Percentiles rank a stretch among this genome's conserved stretches.
These are phyloP conservation scores for Zeus faber DNA, from an alignment of 2,113 vertebrate species.

Conservation along the genomic window DNA sequence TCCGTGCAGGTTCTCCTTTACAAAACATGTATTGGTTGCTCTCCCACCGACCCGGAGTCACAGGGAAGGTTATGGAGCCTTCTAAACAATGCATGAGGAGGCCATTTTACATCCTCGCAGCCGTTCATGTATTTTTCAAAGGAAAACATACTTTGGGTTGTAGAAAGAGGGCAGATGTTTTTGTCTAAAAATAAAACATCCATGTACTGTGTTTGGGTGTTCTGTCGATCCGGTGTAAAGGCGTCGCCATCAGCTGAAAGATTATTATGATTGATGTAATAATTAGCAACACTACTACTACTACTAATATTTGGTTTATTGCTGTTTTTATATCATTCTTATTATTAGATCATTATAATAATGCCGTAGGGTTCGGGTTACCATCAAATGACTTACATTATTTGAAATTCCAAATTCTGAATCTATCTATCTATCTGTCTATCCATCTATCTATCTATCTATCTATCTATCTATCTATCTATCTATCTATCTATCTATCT, in stretches of 20 bases:
- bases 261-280: too few relatives aligned
- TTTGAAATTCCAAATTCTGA: too few relatives aligned
- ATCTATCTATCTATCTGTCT: neutral
- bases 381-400: too few relatives aligned
- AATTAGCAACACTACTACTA: too few relatives aligned
- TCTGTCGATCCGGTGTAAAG: too few relatives aligned
- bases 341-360: too few relatives aligned
- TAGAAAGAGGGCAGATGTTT: neutral
- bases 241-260: too few relatives aligned
- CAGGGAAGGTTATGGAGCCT: neutral
- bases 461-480: constrained; percentile 2
- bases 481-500: neutral
- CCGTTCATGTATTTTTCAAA: neutral
- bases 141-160: neutral
- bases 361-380: too few relatives aligned
- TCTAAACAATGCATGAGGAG: neutral
- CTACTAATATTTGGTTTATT: too few relatives aligned
- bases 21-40: neutral
- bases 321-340: too few relatives aligned
- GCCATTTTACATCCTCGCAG: neutral
- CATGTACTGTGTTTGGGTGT: neutral
- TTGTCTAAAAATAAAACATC: neutral
- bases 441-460: neutral
- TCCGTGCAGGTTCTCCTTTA: neutral
- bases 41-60: neutral